Conservation (phyloP, 2,888 invertebrate genomes). For the Drosophila cyrtoloma region DNA sequence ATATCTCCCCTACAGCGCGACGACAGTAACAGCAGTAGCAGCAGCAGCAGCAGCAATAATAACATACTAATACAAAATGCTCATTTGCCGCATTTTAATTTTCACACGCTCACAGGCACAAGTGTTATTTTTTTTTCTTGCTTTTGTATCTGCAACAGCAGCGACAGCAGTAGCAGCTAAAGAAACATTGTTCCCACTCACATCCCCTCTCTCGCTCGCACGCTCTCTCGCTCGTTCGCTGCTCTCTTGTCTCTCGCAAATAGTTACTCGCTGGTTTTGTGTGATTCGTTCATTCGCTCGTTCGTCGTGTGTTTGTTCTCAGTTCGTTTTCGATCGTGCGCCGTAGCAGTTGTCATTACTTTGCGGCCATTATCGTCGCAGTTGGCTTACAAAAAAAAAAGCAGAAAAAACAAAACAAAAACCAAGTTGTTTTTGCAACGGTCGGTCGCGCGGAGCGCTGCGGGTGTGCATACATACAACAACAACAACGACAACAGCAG, state of each 20-base stretch:
- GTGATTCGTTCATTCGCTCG: constrained; percentile 19
- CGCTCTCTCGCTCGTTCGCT: constrained; percentile 21
- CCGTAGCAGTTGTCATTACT: constrained; percentile 70
- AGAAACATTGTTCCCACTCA: constrained; percentile 23
- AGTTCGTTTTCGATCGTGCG: constrained; percentile 80
- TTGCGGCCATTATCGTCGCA: constrained; percentile 43
- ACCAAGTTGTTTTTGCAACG: constrained; percentile 64
- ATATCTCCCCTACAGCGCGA: constrained; percentile 47
- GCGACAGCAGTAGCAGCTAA: constrained; percentile 12
- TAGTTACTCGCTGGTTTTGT: constrained; percentile 22
- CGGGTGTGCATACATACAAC: constrained; percentile 55
- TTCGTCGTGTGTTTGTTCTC: constrained; percentile 20
- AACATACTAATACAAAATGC: constrained; percentile 77
- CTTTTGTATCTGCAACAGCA: constrained; percentile 30
- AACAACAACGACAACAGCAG: constrained; percentile 23
- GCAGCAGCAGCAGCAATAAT: constrained; percentile 57
- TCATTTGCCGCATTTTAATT: constrained; percentile 78
- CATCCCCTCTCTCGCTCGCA: constrained; percentile 18
- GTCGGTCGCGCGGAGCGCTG: constrained; percentile 56
- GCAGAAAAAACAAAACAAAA: constrained; percentile 8
- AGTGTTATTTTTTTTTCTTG: constrained; percentile 58
- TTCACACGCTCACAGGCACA: constrained; percentile 75
- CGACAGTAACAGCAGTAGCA: constrained; percentile 39
- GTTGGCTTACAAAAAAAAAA: constrained; percentile 38
- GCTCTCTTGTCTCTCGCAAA: constrained; percentile 11